phyloP scores from a whole-genome alignment of 1,140 invertebrate genomes.

The Drosophila pruinosa region DNA sequence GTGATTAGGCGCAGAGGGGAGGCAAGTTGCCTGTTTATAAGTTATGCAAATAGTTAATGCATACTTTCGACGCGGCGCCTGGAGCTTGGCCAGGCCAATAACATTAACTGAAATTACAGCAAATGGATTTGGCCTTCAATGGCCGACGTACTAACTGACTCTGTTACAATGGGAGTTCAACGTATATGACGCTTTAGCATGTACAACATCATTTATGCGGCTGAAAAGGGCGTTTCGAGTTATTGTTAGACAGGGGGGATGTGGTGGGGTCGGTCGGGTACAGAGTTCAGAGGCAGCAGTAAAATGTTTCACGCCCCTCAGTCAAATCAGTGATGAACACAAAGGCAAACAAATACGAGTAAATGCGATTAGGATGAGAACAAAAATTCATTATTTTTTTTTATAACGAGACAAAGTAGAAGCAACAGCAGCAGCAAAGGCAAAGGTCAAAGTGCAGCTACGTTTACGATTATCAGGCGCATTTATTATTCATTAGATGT shows the following conservation, averaged over 20 bases:
- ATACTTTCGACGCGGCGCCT: background rate
- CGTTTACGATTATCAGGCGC: constrained; percentile 48
- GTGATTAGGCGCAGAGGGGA: background rate
- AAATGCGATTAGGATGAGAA: constrained; percentile 29
- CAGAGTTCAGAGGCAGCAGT: constrained; percentile 33
- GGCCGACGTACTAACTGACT: background rate
- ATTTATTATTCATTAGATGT: constrained; percentile 54
- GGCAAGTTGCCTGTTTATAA: background rate
- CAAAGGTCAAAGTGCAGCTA: constrained; percentile 46
- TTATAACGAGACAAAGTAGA: background rate
- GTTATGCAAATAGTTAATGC: constrained; percentile 47
- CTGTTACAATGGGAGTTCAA: background rate
- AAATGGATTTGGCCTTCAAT: constrained; percentile 15
- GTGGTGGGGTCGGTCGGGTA: background rate
- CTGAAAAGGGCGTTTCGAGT: background rate
- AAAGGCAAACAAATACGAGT: constrained; percentile 23
- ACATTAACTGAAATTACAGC: constrained; percentile 40
- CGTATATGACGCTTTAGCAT: constrained; percentile 27
- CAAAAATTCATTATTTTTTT: constrained; percentile 10
- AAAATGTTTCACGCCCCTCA: constrained; percentile 43
- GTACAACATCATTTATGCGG: constrained; percentile 20
- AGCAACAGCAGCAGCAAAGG: constrained; percentile 11
- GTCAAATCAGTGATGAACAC: constrained; percentile 23
- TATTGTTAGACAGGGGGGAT: background rate
- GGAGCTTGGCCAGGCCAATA: constrained; percentile 16